A percentile compares a stretch with the other conserved stretches of the same genome.
These are phyloP conservation scores for Rhinichthys klamathensis DNA, from an alignment of 2,113 vertebrate species.

Conservation along the genomic window DNA sequence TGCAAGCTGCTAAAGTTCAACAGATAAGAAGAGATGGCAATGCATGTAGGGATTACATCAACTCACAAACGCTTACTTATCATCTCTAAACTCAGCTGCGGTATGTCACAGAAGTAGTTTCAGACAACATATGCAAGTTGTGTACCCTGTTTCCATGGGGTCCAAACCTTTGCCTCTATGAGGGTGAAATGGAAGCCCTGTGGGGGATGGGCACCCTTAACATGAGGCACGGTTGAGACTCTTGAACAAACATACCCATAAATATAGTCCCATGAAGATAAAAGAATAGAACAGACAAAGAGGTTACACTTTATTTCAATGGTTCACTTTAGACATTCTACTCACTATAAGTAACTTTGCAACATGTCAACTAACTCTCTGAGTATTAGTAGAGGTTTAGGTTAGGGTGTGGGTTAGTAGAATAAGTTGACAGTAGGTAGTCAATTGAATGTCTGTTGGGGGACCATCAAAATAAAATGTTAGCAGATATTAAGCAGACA, in stretches of 20 bases:
- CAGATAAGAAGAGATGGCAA: background rate
- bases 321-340: no score
- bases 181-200: slow-evolving; percentile 25
- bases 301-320: no score
- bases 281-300: slow-evolving; percentile 2
- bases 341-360: no score
- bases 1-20: background rate
- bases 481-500: no score
- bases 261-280: background rate
- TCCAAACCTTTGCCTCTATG: background rate
- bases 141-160: slow-evolving; percentile 30
- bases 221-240: background rate
- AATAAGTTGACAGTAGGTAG: no score
- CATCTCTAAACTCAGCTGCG: slow-evolving; percentile 21
- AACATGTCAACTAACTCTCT: no score
- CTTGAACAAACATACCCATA: slow-evolving; percentile 19
- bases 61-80: slow-evolving; percentile 7
- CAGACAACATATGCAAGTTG: slow-evolving; percentile 29
- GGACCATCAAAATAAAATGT: no score
- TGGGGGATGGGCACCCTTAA: slow-evolving; percentile 26
- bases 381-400: no score
- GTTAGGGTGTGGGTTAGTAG: no score
- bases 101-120: slow-evolving; percentile 22
- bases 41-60: slow-evolving; percentile 4
- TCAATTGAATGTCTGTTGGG: no score